These are phyloP conservation scores for Maniola jurtina DNA, from an alignment of 1,140 invertebrate genomes.

Conservation along the genomic window DNA sequence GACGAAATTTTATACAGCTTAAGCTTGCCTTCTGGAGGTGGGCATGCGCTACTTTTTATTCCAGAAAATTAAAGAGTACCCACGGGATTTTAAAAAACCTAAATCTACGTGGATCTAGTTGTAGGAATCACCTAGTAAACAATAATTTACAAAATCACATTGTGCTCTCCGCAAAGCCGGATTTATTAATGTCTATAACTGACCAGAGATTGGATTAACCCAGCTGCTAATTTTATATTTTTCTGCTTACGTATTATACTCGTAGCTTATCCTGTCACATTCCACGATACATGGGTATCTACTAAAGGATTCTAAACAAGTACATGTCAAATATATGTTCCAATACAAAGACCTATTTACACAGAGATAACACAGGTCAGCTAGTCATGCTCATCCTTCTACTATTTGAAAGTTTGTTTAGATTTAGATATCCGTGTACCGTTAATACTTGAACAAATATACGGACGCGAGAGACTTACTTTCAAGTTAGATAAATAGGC, in stretches of 20 bases:
- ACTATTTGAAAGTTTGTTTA: slow-evolving; percentile 36
- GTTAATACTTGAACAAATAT: slow-evolving; percentile 37
- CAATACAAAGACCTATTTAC: slow-evolving; percentile 30
- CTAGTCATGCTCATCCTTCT: slow-evolving; percentile 21
- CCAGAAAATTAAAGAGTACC: too few species aligned
- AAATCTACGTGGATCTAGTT: too few species aligned
- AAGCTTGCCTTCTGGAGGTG: too few species aligned
- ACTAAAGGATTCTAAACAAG: slow-evolving; percentile 20
- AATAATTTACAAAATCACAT: too few species aligned
- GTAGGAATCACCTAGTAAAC: too few species aligned
- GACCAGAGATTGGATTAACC: slow-evolving; percentile 47
- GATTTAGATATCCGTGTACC: slow-evolving; percentile 29
- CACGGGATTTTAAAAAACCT: too few species aligned
- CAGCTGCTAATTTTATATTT: slow-evolving; percentile 37
- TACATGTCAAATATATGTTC: slow-evolving; percentile 23
- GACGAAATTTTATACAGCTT: too few species aligned
- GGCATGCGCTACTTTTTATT: too few species aligned
- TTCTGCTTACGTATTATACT: slow-evolving; percentile 41
- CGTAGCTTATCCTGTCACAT: slow-evolving; percentile 35
- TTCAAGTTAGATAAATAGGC: slow-evolving; percentile 14
- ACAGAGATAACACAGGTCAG: slow-evolving; percentile 36
- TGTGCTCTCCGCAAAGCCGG: too few species aligned
- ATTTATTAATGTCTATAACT: slow-evolving; percentile 20
- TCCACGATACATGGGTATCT: slow-evolving; percentile 18
- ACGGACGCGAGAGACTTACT: slow-evolving; percentile 15